These are phyloP conservation scores for Schizothorax lantsangensis DNA, from an alignment of 2,797 vertebrate species.

Conservation along the genomic window DNA sequence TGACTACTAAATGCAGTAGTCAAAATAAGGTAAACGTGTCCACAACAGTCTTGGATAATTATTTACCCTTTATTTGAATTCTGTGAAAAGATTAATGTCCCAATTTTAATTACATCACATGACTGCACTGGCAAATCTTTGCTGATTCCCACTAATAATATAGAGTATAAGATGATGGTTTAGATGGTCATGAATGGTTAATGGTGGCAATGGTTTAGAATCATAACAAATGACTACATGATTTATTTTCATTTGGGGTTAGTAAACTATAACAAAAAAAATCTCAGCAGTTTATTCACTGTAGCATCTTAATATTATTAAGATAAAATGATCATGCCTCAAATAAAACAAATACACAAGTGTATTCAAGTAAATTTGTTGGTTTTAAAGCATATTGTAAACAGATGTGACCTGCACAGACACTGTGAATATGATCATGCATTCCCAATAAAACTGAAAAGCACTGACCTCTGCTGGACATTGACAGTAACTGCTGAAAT, in stretches of 20 bases:
- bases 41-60: background rate
- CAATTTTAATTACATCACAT: background rate
- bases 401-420: background rate
- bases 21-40: background rate
- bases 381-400: background rate
- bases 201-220: background rate
- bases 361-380: background rate
- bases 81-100: background rate
- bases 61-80: background rate
- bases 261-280: no score
- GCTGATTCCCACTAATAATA: background rate
- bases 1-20: background rate
- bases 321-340: background rate
- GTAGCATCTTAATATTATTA: background rate
- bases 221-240: background rate
- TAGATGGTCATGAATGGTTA: no score
- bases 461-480: conserved; percentile 26
- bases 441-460: conserved; percentile 11
- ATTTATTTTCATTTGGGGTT: background rate
- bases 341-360: background rate
- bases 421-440: background rate
- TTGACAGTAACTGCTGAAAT: conserved; percentile 3
- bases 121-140: background rate
- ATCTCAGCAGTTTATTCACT: background rate
- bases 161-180: no score